phyloP scores from a whole-genome alignment of 2,113 vertebrate species.

The Zosterops lateralis region DNA sequence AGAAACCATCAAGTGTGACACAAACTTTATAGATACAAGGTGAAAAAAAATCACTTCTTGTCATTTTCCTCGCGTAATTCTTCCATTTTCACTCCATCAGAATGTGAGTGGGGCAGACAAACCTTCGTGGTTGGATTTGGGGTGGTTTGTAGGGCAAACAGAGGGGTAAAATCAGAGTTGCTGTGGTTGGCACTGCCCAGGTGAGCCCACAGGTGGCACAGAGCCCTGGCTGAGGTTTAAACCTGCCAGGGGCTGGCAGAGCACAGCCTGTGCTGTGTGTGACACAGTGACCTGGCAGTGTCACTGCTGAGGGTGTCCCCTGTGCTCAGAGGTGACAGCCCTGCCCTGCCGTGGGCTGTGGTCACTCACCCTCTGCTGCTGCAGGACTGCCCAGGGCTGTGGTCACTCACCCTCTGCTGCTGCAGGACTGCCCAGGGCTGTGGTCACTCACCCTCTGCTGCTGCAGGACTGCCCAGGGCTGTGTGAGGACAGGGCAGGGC shows the following conservation, averaged over 20 bases:
- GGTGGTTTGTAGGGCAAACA: not conserved
- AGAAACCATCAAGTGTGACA: not conserved
- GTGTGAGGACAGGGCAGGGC: accelerated
- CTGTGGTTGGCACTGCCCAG: not conserved
- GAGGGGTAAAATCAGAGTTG: accelerated
- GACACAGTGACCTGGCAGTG: not conserved
- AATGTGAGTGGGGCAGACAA: not conserved
- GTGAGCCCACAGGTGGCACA: accelerated
- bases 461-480: not conserved
- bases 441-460: accelerated
- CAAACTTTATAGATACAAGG: not conserved
- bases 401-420: too few species aligned
- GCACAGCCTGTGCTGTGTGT: accelerated
- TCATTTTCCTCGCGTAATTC: not conserved
- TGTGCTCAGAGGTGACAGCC: not conserved
- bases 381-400: accelerated
- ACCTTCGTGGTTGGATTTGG: accelerated
- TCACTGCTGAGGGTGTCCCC: too few species aligned
- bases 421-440: not conserved
- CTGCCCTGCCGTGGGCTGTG: accelerated
- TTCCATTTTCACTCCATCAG: not conserved
- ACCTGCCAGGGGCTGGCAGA: not conserved
- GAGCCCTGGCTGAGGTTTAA: accelerated
- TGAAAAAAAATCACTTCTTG: not conserved
- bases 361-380: accelerated